These are phyloP conservation scores for Astur gentilis DNA, from an alignment of 2,113 vertebrate species.

Conservation along the genomic window DNA sequence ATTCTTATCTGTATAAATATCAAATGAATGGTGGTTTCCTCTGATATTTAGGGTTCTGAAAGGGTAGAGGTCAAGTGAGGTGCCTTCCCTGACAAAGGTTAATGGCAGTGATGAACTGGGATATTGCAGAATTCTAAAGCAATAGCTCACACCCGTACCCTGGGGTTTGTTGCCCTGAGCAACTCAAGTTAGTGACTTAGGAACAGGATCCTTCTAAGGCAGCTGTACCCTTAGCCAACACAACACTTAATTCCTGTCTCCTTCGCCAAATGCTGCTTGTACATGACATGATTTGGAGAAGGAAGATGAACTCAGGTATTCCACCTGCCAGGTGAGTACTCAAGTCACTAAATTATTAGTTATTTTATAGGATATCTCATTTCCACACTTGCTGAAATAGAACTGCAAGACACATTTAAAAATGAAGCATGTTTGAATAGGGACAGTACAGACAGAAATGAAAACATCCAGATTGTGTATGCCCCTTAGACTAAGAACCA, in stretches of 20 bases:
- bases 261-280: not conserved
- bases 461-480: not conserved
- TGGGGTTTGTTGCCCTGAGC: not conserved
- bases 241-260: not conserved
- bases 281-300: not conserved
- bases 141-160: not conserved
- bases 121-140: not conserved
- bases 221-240: not conserved
- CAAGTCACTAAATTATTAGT: not conserved
- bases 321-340: not conserved
- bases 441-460: not conserved
- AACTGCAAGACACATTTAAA: not conserved
- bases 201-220: not conserved
- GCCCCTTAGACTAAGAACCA: not conserved
- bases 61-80: conserved; percentile 21
- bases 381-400: not conserved
- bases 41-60: conserved; percentile 53
- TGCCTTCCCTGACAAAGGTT: not conserved
- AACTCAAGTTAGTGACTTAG: not conserved
- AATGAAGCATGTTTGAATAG: not conserved
- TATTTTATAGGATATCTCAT: not conserved
- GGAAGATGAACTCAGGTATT: not conserved
- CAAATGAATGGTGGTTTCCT: conserved; percentile 22
- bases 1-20: conserved; percentile 58
- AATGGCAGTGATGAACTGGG: not conserved